phyloP scores from a whole-genome alignment of 2,113 vertebrate genomes.

The Chloropsis hardwickii region DNA sequence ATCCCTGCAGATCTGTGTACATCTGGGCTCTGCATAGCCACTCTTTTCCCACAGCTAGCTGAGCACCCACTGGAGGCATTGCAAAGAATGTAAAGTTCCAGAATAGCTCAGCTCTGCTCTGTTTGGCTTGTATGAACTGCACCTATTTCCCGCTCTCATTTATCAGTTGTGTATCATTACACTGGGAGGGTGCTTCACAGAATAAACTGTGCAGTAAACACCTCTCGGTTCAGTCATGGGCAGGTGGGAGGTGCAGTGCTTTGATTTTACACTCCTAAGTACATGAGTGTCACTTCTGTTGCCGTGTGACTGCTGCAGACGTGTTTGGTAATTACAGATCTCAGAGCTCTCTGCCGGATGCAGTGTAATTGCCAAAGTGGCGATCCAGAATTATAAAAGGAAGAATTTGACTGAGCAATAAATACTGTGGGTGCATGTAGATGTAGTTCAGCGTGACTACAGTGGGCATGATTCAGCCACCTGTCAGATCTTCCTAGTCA shows the following conservation, averaged over 20 bases:
- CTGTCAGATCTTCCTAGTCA: conserved; percentile 48
- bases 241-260: not conserved
- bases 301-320: conserved; percentile 33
- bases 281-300: conserved; percentile 19
- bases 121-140: not conserved
- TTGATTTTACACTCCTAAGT: not conserved
- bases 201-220: conserved; percentile 5
- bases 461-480: conserved; percentile 34
- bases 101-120: rapidly evolving
- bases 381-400: conserved; percentile 42
- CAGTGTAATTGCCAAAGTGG: conserved; percentile 43
- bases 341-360: conserved; percentile 19
- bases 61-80: not conserved
- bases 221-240: not conserved
- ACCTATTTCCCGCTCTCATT: not conserved
- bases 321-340: conserved; percentile 60
- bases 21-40: rapidly evolving
- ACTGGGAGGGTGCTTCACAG: not conserved
- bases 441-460: conserved; percentile 7
- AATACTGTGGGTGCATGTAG: not conserved
- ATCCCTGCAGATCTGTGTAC: not conserved
- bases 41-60: not conserved
- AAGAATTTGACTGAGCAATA: conserved; percentile 45
- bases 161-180: not conserved
- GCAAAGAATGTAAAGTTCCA: not conserved